Evolutionary conservation across 2,888 invertebrate genomes (phyloP).

Genomic region (Drosophila gaucha): DNA sequence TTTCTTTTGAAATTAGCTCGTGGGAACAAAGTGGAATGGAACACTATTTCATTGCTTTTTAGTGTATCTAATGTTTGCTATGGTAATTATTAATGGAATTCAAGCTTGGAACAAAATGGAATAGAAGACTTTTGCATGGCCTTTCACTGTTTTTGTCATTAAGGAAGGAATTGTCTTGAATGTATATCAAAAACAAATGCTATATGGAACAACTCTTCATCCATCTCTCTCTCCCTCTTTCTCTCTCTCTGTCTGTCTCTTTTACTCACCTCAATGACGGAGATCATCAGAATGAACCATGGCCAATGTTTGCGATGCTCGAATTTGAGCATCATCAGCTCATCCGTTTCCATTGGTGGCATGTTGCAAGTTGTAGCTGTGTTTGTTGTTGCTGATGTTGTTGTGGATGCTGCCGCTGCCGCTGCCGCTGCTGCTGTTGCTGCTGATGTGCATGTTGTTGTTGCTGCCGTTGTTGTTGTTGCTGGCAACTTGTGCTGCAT

Average conservation of each 20-base stretch:
- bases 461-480: conserved; percentile 20
- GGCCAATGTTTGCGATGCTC: conserved; percentile 81
- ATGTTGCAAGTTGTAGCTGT: conserved; percentile 27
- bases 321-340: conserved; percentile 70
- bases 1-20: too few relatives aligned
- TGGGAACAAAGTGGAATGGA: background rate
- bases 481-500: conserved; percentile 69
- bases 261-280: conserved; percentile 80
- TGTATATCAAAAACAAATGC: background rate
- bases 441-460: conserved; percentile 3
- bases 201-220: background rate
- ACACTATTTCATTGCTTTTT: background rate
- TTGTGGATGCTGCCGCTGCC: conserved; percentile 18
- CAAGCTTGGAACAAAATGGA: too few relatives aligned
- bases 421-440: conserved; percentile 13
- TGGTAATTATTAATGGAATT: too few relatives aligned
- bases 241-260: too few relatives aligned
- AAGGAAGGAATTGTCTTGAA: too few relatives aligned
- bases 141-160: too few relatives aligned
- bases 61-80: too few relatives aligned
- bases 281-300: conserved; percentile 81
- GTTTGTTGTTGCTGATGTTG: conserved; percentile 17
- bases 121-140: too few relatives aligned
- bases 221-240: background rate
- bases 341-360: conserved; percentile 53